These are phyloP conservation scores for Galerucella calmariensis DNA, from an alignment of 2,888 invertebrate species.

Conservation along the genomic window DNA sequence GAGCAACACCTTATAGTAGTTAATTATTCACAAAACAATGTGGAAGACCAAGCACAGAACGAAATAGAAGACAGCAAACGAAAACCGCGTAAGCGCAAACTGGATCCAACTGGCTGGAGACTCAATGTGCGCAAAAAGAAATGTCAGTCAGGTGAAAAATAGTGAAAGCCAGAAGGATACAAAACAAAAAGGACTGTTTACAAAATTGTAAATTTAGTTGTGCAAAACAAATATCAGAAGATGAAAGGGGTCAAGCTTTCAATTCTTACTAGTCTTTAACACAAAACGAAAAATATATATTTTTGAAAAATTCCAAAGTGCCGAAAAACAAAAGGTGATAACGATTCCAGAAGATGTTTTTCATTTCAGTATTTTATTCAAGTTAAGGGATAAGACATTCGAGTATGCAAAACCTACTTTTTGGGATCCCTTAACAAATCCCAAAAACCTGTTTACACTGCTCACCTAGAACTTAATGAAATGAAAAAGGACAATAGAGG, in stretches of 20 bases:
- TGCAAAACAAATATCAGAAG: slow-evolving; percentile 20
- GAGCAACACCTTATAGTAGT: slow-evolving; percentile 9
- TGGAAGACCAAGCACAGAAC: slow-evolving; percentile 14
- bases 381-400: slow-evolving; percentile 23
- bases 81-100: slow-evolving; percentile 18
- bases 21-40: not conserved
- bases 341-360: slow-evolving; percentile 17
- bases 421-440: slow-evolving; percentile 27
- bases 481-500: slow-evolving; percentile 22
- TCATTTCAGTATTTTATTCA: slow-evolving; percentile 21
- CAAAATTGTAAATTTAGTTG: slow-evolving; percentile 29
- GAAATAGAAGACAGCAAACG: slow-evolving; percentile 9
- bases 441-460: slow-evolving; percentile 33
- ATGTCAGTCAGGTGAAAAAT: slow-evolving; percentile 26
- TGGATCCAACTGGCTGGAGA: slow-evolving; percentile 18
- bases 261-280: slow-evolving; percentile 25
- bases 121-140: slow-evolving; percentile 22
- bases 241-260: slow-evolving; percentile 16
- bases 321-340: slow-evolving; percentile 21
- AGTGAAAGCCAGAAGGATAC: slow-evolving; percentile 22
- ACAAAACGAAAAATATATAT: slow-evolving; percentile 34
- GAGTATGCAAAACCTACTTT: slow-evolving; percentile 25
- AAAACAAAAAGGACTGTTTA: slow-evolving; percentile 31
- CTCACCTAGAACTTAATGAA: slow-evolving; percentile 16
- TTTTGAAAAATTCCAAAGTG: slow-evolving; percentile 19